Evolutionary conservation across 1,140 invertebrate species (phyloP).

Genomic region (Eufriesea mexicana): DNA sequence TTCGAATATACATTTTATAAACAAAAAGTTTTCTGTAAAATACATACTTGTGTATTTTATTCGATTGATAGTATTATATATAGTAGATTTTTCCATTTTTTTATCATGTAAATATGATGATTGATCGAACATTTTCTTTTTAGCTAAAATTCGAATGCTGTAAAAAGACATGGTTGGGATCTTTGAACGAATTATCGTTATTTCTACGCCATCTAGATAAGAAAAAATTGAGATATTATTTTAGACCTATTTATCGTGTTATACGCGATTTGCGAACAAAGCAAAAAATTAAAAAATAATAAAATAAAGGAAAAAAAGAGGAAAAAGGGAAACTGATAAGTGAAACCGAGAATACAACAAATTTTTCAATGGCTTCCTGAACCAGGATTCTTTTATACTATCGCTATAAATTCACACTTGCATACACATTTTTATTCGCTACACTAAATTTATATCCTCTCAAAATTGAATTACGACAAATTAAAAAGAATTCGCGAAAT

Average conservation of each 20-base stretch:
- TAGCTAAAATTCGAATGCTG: not conserved
- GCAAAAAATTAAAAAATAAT: not conserved
- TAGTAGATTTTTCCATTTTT: no score
- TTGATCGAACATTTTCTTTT: not conserved
- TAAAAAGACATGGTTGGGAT: not conserved
- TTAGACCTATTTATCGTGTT: not conserved
- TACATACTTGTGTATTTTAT: not conserved
- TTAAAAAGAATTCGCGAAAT: slow-evolving; percentile 70
- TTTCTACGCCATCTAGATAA: not conserved
- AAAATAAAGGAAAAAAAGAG: not conserved
- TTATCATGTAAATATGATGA: not conserved
- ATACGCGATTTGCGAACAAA: not conserved
- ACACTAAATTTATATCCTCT: not conserved
- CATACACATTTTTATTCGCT: slow-evolving; percentile 29
- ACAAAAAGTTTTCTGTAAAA: no score
- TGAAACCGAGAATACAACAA: not conserved
- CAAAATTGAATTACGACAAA: not conserved
- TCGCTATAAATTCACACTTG: not conserved
- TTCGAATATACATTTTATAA: not conserved
- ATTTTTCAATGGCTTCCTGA: slow-evolving; percentile 50
- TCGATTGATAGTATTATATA: not conserved
- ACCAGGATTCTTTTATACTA: not conserved
- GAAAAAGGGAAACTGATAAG: not conserved
- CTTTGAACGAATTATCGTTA: not conserved
- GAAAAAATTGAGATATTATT: not conserved